A percentile compares a stretch with the other conserved stretches of the same genome.
Conservation (phyloP, 2,113 vertebrate genomes). For the Gopherus evgoodei region DNA sequence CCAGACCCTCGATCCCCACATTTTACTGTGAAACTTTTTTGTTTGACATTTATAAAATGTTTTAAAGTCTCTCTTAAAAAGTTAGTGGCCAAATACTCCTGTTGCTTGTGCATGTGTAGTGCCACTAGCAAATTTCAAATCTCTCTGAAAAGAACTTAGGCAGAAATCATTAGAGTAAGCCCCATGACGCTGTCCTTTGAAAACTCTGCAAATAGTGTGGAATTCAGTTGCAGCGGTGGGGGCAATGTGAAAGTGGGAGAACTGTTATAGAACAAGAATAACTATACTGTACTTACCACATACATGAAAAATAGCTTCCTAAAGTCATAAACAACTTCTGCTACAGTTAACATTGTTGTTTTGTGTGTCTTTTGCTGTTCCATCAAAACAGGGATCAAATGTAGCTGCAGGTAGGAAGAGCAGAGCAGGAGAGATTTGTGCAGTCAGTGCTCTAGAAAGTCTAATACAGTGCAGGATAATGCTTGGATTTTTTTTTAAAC, state of each 20-base stretch:
- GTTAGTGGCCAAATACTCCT: not conserved
- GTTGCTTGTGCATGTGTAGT: not conserved
- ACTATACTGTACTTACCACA: not conserved
- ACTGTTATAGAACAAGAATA: not conserved
- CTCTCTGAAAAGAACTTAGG: not conserved
- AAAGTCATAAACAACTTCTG: not conserved
- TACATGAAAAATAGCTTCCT: not conserved
- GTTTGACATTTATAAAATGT: not conserved
- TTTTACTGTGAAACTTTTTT: not conserved
- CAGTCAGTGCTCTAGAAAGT: not conserved
- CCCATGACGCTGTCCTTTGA: not conserved
- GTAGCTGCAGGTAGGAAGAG: not conserved
- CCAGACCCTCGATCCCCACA: rapidly evolving
- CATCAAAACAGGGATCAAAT: not conserved
- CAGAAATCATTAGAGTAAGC: rapidly evolving
- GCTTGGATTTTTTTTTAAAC: not conserved
- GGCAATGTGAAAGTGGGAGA: not conserved
- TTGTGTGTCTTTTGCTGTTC: rapidly evolving
- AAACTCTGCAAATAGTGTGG: not conserved
- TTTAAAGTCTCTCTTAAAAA: not conserved
- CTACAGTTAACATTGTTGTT: not conserved
- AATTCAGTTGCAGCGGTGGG: not conserved
- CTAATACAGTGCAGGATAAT: not conserved
- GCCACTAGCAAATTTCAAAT: not conserved
- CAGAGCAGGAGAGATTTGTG: not conserved